Base-by-base conservation (phyloP, 2,888 invertebrate species). In the Chloroclysta siterata region DNA sequence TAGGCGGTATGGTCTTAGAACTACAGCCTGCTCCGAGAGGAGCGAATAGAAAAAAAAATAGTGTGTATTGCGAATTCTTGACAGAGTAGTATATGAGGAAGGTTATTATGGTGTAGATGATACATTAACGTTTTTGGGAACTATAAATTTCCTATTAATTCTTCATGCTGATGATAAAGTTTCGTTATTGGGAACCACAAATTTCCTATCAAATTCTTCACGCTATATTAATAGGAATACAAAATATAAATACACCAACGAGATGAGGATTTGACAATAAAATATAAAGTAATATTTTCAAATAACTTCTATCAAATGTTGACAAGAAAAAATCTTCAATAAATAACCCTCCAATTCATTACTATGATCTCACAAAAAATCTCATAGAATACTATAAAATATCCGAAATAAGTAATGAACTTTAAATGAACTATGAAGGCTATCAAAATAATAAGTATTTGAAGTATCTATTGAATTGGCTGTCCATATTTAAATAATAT, bases 341-440 rank as follows among this genome's bases (percentile, higher is more conserved):
- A 48, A 47, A 50, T 57, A 65, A 60, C 46, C 60, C 57, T 60
- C 53, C 17, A 62, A 17, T 7, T 53, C 15, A 44, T 47, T 41
- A 52, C 29, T 48, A 28, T 33, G 44, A 48, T 53, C 44, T 14
- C 59, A 62, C 54, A 44, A 60, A 46, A 54, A 46, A 57, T 47
- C 44, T 57, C 60, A 56, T 53, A 15, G 54, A 58, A 59, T 51
- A 59, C 14, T 33, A 62, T 67, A 65, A 64, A 65, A 63, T 66
- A 62, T 60, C 63, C 48, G 41, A 68, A 65, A 69, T 64, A 3
- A 41, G 68, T 22, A 22, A 22, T 22, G 22, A 22, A 22, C 22
- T 1, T 22, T 68, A 68, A n/a, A n/a, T n/a, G n/a, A n/a, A n/a
- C n/a, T n/a, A 70, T 68, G 71, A 71, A 60, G 66, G 64, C 65